Base-by-base conservation (phyloP, 2,797 vertebrate genomes). In the Sebastes oblongus region DNA sequence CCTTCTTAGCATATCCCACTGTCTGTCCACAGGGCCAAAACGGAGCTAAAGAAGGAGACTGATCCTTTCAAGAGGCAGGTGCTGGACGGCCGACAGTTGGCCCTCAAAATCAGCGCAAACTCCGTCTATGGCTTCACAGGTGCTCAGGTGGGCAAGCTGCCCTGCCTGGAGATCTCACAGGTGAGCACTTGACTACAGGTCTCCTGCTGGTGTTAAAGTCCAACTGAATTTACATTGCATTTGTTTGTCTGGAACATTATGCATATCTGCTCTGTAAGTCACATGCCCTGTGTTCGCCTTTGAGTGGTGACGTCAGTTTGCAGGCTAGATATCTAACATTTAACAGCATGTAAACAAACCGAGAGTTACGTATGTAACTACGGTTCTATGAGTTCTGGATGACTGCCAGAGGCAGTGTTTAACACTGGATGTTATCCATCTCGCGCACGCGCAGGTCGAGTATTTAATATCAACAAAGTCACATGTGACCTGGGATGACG, bases 41-140 rank as follows among this genome's bases (percentile, higher is more conserved):
- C 95, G 0, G 98, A 98, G 85, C 93, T 98, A 30, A 97, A 97
- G 81, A 96, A 94, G 34, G 98, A 98, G 90, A 98, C 96, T 0
- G 98, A 98, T 78, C 96, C 97, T 8, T 96, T 98, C 75, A 97
- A 97, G 83, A 96, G 97, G 76, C 97, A 98, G 90, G 97, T 98
- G 72, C 87, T 98, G 86, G 98, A 98, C 0, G 97, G 97, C 10
- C 95, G 98, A 71, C 98, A 98, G 86, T 89, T 98, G 72, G 97
- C 97, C 0, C 94, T 98, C 11, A 98, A 98, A 93, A 95, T 98
- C 88, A 98, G 98, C 0, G 98, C 98, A 8, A 98, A 98, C 94
- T 98, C 98, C 0, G 98, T 98, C 11, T 98, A 98, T 0, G 98
- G 98, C 69, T 98, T 98, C 93, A 98, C 98, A 0, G 98, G 98